Evolutionary conservation across 2,797 vertebrate species (phyloP).

Genomic region (Glyptemys insculpta): DNA sequence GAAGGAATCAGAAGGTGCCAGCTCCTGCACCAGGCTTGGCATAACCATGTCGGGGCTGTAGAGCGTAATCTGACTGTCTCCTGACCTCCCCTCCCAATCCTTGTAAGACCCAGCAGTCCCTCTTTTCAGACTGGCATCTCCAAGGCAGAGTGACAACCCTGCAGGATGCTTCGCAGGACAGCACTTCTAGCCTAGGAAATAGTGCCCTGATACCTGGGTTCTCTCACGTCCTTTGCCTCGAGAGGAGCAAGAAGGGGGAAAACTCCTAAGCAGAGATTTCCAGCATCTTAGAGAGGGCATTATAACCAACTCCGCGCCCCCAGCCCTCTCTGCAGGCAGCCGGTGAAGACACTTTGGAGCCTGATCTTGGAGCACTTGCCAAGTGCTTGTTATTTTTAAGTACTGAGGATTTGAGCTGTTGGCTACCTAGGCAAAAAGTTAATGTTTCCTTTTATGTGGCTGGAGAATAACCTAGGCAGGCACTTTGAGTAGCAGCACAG

Average conservation of each 20-base stretch:
- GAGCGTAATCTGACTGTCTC: not conserved
- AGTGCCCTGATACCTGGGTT: not conserved
- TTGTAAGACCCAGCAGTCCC: not conserved
- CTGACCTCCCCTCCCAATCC: not conserved
- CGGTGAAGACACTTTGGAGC: slow-evolving; percentile 41
- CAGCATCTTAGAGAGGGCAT: not conserved
- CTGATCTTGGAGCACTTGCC: slow-evolving; percentile 34
- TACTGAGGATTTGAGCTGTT: not conserved
- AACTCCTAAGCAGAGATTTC: accelerated
- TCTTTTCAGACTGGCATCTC: not conserved
- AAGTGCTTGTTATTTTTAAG: slow-evolving; percentile 65
- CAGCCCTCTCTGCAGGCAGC: slow-evolving; percentile 54
- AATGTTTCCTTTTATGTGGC: slow-evolving; percentile 37
- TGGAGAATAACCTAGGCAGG: accelerated
- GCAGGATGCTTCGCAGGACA: not conserved
- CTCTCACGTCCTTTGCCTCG: not conserved
- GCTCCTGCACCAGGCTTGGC: not conserved
- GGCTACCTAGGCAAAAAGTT: slow-evolving; percentile 7
- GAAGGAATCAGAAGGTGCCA: not conserved
- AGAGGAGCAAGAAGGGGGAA: not conserved
- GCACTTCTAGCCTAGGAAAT: not conserved
- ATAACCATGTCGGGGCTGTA: not conserved
- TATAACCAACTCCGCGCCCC: not conserved
- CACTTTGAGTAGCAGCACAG: accelerated
- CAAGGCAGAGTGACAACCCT: not conserved